Evolutionary conservation across 2,113 vertebrate species (phyloP).

Genomic region (Malaclemys terrapin): DNA sequence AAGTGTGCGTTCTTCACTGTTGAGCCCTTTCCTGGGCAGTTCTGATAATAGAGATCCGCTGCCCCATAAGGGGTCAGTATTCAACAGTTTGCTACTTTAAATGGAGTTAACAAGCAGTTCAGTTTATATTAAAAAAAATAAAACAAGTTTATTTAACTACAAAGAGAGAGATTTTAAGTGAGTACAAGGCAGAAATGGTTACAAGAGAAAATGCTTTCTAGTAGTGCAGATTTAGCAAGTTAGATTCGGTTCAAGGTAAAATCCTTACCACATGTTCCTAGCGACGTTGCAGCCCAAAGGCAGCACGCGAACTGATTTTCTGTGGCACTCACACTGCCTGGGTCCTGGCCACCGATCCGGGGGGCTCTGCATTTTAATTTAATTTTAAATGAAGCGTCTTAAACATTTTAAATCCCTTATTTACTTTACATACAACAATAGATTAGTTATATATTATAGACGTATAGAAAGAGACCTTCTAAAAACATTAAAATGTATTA

Average conservation of each 20-base stretch:
- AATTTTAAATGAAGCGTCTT: no score
- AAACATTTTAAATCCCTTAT: no score
- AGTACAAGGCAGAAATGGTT: not conserved
- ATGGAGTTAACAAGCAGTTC: not conserved
- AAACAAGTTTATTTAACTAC: not conserved
- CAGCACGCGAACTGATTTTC: no score
- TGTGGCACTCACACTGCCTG: no score
- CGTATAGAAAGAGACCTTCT: no score
- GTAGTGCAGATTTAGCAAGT: not conserved
- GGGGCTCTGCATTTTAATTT: no score
- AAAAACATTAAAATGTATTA: no score
- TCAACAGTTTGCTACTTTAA: not conserved
- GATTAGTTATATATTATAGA: no score
- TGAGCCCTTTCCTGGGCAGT: not conserved
- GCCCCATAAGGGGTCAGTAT: no score
- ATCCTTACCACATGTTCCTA: not conserved
- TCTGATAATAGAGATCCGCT: not conserved
- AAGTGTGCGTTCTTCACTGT: not conserved
- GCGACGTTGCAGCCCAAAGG: not conserved
- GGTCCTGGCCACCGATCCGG: no score
- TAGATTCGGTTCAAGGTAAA: not conserved
- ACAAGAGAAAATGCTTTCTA: not conserved
- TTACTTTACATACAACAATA: no score
- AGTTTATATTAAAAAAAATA: not conserved
- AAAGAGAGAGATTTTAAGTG: not conserved